Percentiles rank a stretch among this genome's conserved stretches.
phyloP scores from a whole-genome alignment of 2,797 vertebrate species.

The Peromyscus attwateri region DNA sequence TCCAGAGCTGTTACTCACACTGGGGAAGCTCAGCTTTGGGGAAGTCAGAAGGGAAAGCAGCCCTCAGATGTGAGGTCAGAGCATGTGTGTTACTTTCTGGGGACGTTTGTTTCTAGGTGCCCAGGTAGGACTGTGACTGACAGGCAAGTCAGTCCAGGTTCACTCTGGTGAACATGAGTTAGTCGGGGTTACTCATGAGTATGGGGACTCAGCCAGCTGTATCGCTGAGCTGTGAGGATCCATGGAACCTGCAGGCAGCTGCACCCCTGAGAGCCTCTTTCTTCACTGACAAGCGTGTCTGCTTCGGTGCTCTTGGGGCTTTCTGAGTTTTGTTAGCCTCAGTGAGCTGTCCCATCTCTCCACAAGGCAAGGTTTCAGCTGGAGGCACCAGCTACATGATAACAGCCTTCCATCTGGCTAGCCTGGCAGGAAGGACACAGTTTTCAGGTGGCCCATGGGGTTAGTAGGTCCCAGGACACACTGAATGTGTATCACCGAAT shows the following conservation, averaged over 20 bases:
- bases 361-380: neutral
- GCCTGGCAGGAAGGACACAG: neutral
- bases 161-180: no score
- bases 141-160: neutral
- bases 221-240: neutral
- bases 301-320: neutral
- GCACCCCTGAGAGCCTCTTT: accelerated
- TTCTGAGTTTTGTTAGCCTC: neutral
- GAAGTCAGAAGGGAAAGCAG: neutral
- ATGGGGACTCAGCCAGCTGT: neutral
- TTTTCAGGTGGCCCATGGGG: accelerated
- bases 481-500: neutral
- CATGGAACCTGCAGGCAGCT: neutral
- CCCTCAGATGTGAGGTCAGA: neutral
- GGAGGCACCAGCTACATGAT: neutral
- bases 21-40: neutral
- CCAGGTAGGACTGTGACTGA: neutral
- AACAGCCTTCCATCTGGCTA: neutral
- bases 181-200: no score
- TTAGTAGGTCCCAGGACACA: neutral
- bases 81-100: neutral
- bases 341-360: neutral
- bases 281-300: neutral
- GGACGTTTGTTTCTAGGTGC: neutral
- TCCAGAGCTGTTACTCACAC: neutral